Base-by-base conservation (phyloP, 2,797 vertebrate species). In the Phrynocephalus vlangalii region DNA sequence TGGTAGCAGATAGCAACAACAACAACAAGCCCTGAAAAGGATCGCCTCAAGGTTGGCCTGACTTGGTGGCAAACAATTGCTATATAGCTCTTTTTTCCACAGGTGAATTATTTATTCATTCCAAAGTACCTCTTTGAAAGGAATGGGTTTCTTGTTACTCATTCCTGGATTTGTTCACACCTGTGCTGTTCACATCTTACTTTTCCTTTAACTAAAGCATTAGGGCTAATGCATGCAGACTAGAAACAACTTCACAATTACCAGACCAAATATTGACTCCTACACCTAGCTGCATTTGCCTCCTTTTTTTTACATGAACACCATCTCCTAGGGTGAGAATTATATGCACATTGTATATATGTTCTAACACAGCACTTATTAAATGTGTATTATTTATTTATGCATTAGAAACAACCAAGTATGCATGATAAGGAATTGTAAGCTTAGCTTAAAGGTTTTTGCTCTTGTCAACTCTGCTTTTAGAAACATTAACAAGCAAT, bases 181-280 rank as follows among this genome's bases (percentile, higher is more conserved):
- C 70, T 44, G 33, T 66, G 48, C 24, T 38, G 38, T 20, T 71
- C 52, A n/a, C 33, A 52, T 63, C 52, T 75, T 52, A 10, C 30
- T 77, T n/a, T 30, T 28, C 18, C 71, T 87, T 83, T 87, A 77
- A 88, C 28, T 73, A 86, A 92, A 93, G 75, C 63, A 80, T 90
- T 73, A 85, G 0, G 0, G 82, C 60, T 18, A 89, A 92, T 90
- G 88, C 60, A 76, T 11, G 60, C 79, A 71, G n/a, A 22, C 76
- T 87, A 79, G 77, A 84, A 91, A 82, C 90, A 75, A 15, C 15
- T 90, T 90, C 90, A 76, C 66, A 75, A 44, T 85, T 63, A 85
- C 73, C 20, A 15, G 63, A 44, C 70, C 38, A 92, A 91, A 90
- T 89, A 91, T 89, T 94, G 84, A 87, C 22, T 77, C 18, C 66